A percentile compares a stretch with the other conserved stretches of the same genome.
Conservation (phyloP, 2,888 invertebrate species). For the Apocheima hispidaria region DNA sequence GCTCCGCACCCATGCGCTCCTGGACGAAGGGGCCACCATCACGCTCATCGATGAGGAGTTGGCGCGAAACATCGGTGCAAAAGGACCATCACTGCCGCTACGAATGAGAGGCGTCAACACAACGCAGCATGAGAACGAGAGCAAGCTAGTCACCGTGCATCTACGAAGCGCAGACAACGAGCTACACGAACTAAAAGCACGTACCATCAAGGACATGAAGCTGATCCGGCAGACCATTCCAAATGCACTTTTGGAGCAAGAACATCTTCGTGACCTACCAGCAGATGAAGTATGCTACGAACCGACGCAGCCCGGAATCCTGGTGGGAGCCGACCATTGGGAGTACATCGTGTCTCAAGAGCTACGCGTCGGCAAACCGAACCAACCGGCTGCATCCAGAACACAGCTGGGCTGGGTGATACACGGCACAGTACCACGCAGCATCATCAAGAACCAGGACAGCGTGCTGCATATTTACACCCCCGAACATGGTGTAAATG, state of each 20-base stretch:
- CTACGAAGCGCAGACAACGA: not conserved
- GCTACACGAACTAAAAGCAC: not conserved
- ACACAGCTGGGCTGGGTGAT: conserved; percentile 4
- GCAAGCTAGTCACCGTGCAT: not conserved
- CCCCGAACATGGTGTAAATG: not conserved
- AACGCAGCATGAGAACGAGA: not conserved
- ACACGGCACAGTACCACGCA: not conserved
- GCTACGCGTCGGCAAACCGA: not conserved
- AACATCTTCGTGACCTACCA: conserved; percentile 1
- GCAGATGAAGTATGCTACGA: not conserved
- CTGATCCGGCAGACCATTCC: conserved; percentile 6
- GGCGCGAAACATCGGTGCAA: not conserved
- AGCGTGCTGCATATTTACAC: conserved; percentile 10
- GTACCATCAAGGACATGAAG: not conserved
- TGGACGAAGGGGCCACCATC: not conserved
- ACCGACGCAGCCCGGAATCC: not conserved
- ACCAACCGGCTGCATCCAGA: conserved; percentile 5
- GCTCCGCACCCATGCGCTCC: not conserved
- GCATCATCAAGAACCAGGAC: not conserved
- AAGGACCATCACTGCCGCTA: not conserved
- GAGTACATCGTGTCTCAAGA: not conserved
- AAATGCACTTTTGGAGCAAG: not conserved
- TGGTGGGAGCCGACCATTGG: not conserved
- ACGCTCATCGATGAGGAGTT: not conserved
- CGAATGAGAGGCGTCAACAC: conserved; percentile 1